These are phyloP conservation scores for Plotosus lineatus DNA, from an alignment of 2,113 vertebrate species.

Conservation along the genomic window DNA sequence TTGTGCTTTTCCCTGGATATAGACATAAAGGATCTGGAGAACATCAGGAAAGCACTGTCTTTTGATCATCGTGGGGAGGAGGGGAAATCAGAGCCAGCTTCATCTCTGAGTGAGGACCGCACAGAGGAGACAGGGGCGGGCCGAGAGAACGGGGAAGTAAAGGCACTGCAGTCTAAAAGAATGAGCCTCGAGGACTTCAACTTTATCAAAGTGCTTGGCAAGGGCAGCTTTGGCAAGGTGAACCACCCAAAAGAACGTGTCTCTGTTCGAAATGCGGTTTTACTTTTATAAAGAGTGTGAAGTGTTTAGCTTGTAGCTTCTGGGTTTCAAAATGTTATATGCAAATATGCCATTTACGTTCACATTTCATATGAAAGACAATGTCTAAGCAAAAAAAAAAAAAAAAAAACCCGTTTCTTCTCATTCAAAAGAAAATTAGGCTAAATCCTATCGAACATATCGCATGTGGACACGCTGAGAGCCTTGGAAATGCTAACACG, in stretches of 20 bases:
- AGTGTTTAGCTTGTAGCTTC: neutral
- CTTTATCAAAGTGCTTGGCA: slow-evolving; percentile 97
- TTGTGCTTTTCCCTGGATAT: slow-evolving; percentile 5
- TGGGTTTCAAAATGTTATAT: neutral
- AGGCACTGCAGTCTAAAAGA: slow-evolving; percentile 78
- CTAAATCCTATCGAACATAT: neutral
- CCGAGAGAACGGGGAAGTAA: slow-evolving; percentile 83
- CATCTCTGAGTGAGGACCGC: slow-evolving; percentile 61
- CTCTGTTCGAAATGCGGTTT: neutral
- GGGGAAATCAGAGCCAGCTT: slow-evolving; percentile 70
- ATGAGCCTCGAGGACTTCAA: slow-evolving; percentile 87
- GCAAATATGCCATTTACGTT: neutral
- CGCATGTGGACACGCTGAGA: neutral
- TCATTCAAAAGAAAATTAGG: neutral
- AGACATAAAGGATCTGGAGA: slow-evolving; percentile 95
- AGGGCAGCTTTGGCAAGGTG: slow-evolving; percentile 98
- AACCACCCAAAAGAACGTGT: slow-evolving; percentile 26
- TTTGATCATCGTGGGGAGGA: slow-evolving; percentile 90
- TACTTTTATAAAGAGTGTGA: neutral
- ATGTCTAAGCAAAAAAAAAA: neutral
- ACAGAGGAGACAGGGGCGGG: slow-evolving; percentile 68
- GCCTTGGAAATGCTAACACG: neutral
- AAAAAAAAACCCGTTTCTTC: too few relatives aligned
- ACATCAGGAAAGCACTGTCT: slow-evolving; percentile 91
- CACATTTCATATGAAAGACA: neutral